Percentiles rank a stretch among this genome's conserved stretches.
phyloP scores from a whole-genome alignment of 2,797 vertebrate species.

The Falco cherrug region DNA sequence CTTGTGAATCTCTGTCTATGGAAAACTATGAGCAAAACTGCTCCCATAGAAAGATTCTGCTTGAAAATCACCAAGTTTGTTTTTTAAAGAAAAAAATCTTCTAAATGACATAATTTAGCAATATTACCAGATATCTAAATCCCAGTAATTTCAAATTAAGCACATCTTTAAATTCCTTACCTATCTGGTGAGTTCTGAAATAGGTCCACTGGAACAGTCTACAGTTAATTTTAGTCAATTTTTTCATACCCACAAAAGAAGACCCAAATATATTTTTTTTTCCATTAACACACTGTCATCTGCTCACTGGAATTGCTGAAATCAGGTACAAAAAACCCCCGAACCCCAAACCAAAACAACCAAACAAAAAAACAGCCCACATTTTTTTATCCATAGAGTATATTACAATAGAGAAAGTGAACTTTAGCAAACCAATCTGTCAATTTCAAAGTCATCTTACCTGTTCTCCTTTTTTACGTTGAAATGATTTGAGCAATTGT shows the following conservation, averaged over 20 bases:
- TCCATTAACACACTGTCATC: accelerated
- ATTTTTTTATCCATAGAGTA: background rate
- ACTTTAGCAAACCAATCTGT: background rate
- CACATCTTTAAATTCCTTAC: accelerated
- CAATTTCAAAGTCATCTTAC: background rate
- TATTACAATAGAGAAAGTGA: background rate
- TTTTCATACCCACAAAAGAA: background rate
- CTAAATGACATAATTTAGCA: accelerated
- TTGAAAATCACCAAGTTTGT: background rate
- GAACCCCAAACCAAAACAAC: accelerated
- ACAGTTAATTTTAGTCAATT: background rate
- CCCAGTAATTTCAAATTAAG: background rate
- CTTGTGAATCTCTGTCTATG: background rate
- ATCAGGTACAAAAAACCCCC: background rate
- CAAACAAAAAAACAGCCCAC: accelerated
- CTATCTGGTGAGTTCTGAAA: background rate
- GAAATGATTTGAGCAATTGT: background rate
- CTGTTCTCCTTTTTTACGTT: background rate
- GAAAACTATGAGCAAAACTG: background rate
- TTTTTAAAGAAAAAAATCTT: background rate
- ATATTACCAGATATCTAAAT: background rate
- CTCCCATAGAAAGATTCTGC: background rate
- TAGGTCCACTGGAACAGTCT: background rate
- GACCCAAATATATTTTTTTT: background rate
- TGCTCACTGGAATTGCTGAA: background rate